These are phyloP conservation scores for Epirrita christyi DNA, from an alignment of 2,888 invertebrate genomes.

Conservation along the genomic window DNA sequence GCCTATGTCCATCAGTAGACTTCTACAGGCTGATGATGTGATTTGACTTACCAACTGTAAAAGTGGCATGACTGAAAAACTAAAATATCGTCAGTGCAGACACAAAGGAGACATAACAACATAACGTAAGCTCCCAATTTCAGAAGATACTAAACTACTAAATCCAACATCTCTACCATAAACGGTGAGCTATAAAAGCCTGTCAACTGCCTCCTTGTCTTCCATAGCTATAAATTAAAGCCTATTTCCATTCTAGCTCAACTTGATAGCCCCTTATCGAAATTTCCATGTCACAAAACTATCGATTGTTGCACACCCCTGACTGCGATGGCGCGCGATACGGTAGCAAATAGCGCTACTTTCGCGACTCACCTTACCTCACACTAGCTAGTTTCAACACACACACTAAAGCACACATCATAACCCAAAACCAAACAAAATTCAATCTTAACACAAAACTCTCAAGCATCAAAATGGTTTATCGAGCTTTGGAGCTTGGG, in stretches of 20 bases:
- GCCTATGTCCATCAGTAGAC: no score
- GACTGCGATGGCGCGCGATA: slow-evolving; percentile 80
- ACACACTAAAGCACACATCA: slow-evolving; percentile 35
- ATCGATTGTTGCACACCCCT: slow-evolving; percentile 56
- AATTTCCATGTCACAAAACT: slow-evolving; percentile 30
- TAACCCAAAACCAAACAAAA: slow-evolving; percentile 38
- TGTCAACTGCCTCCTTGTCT: slow-evolving; percentile 20
- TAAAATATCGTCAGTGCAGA: no score
- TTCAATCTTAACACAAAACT: slow-evolving; percentile 34
- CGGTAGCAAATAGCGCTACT: slow-evolving; percentile 83
- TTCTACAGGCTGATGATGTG: no score
- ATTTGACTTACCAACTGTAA: no score
- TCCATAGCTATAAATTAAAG: slow-evolving; percentile 26
- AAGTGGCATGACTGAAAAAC: no score
- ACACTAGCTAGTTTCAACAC: slow-evolving; percentile 62
- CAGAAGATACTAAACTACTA: slow-evolving; percentile 1
- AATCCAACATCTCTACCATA: slow-evolving; percentile 14
- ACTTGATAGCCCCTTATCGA: slow-evolving; percentile 29
- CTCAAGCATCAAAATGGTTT: slow-evolving; percentile 31
- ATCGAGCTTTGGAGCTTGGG: slow-evolving; percentile 32
- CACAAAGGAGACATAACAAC: no score
- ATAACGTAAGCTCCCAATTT: no score
- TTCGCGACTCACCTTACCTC: slow-evolving; percentile 78
- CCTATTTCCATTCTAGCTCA: slow-evolving; percentile 27
- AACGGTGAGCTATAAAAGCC: slow-evolving; percentile 19